phyloP scores from a whole-genome alignment of 2,797 vertebrate genomes.

The Siniperca scherzeri region DNA sequence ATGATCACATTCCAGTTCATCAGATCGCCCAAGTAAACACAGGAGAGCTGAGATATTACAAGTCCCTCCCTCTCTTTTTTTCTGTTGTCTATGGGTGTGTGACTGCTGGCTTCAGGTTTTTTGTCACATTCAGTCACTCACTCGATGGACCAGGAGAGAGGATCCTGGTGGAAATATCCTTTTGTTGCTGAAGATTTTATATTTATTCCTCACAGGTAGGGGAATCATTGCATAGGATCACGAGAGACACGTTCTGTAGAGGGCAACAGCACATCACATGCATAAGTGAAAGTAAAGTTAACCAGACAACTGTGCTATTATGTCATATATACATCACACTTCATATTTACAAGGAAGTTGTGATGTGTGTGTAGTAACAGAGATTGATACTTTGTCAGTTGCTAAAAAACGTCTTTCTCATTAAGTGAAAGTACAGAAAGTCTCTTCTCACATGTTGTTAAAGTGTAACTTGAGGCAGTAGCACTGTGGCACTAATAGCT shows the following conservation, averaged over 20 bases:
- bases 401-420: not conserved
- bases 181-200: constrained; percentile 10
- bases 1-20: constrained; percentile 80
- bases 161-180: constrained; percentile 20
- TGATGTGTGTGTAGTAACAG: not conserved
- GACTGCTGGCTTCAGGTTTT: constrained; percentile 25
- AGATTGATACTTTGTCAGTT: not conserved
- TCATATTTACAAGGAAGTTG: constrained; percentile 6
- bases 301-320: not conserved
- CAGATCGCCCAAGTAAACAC: constrained; percentile 67
- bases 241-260: not conserved
- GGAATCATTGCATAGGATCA: not conserved
- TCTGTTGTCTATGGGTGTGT: constrained; percentile 62
- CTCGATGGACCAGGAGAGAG: constrained; percentile 18
- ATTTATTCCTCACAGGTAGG: constrained; percentile 71
- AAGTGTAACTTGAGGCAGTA: constrained; percentile 51
- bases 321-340: not conserved
- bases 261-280: not conserved
- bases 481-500: constrained; percentile 28
- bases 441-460: constrained; percentile 12
- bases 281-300: not conserved
- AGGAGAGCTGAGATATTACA: constrained; percentile 36
- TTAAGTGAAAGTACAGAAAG: not conserved
- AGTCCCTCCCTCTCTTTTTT: constrained; percentile 54
- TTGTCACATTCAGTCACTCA: constrained; percentile 28